These are phyloP conservation scores for Globia sparganii DNA, from an alignment of 2,888 invertebrate genomes.

Conservation along the genomic window DNA sequence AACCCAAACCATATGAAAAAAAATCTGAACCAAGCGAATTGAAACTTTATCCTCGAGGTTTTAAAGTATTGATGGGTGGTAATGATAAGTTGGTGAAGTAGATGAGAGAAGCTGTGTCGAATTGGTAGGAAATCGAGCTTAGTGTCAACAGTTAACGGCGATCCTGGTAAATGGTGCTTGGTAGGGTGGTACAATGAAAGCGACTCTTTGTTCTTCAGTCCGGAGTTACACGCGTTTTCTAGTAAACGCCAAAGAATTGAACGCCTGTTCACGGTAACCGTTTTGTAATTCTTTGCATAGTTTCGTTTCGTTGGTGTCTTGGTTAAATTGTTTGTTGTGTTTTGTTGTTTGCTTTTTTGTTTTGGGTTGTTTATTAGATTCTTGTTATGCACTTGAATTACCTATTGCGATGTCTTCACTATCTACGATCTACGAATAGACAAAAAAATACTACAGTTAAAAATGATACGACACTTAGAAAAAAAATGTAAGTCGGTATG, in stretches of 20 bases:
- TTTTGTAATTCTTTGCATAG: constrained; percentile 59
- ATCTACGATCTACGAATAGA: neutral
- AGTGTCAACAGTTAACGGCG: constrained; percentile 89
- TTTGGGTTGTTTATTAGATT: constrained; percentile 15
- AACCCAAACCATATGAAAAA: constrained; percentile 54
- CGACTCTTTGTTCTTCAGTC: constrained; percentile 79
- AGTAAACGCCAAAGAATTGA: constrained; percentile 56
- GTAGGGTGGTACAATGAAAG: constrained; percentile 67
- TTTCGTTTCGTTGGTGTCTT: constrained; percentile 39
- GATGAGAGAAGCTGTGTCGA: constrained; percentile 83
- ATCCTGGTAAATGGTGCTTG: constrained; percentile 61
- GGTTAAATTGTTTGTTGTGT: constrained; percentile 60
- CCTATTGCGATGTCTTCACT: neutral
- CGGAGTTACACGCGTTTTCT: constrained; percentile 78
- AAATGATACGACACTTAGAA: neutral
- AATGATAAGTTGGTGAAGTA: constrained; percentile 69
- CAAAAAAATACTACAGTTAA: neutral
- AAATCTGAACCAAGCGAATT: constrained; percentile 51
- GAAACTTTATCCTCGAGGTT: constrained; percentile 62
- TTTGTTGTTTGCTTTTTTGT: constrained; percentile 15
- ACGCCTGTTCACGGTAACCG: constrained; percentile 56
- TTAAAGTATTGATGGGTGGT: constrained; percentile 44
- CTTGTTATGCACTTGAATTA: constrained; percentile 25
- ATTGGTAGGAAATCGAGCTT: constrained; percentile 87
- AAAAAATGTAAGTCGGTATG: neutral